Evolutionary conservation across 2,113 vertebrate genomes (phyloP), one percentile per base, ranked within the genome.

Genomic region (Siniperca knerii): DNA sequence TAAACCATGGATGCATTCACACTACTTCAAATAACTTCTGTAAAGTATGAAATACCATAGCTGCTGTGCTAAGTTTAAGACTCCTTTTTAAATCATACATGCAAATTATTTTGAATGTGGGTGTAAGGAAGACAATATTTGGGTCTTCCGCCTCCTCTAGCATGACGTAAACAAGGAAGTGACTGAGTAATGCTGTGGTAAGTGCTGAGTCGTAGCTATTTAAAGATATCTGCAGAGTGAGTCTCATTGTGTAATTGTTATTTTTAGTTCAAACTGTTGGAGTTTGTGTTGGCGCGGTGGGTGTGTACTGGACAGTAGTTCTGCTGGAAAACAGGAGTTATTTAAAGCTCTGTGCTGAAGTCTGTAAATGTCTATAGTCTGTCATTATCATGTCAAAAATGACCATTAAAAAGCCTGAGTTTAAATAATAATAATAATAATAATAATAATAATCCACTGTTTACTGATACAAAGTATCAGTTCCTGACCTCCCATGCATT

Each of bases 181-280:
- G 77, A 37, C 33, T 48, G 85, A 80, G 25, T 83, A 15, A 58
- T n/a, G 65, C 57, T 72, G 72, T 0, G 55, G 7, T 11, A 0
- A 25, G 57, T n/a, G 65, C 35, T 11, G 29, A 9, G n/a, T n/a
- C 74, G 76, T 20, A 12, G 20, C 33, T 65, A 50, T 83, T 60
- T 23, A 21, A 60, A 68, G 64, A 42, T 10, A 23, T 57, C 48
- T 77, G 68, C 74, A 48, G 71, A 70, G 33, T 40, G 50, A 65
- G n/a, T 46, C 37, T 64, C 37, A 21, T 46, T 67, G 72, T 69
- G 55, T 46, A 25, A 48, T 21, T 69, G 55, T 46, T 21, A 48
- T 21, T 65, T 50, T 79, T 46, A 68, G 68, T 77, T 6, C 35
- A 37, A 4, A 37, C 35, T 37, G 62, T 29, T 50, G 60, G 21